Percentiles rank a stretch among this genome's conserved stretches.
Conservation (phyloP, 2,113 vertebrate species). For the Benitochromis conjunctus region DNA sequence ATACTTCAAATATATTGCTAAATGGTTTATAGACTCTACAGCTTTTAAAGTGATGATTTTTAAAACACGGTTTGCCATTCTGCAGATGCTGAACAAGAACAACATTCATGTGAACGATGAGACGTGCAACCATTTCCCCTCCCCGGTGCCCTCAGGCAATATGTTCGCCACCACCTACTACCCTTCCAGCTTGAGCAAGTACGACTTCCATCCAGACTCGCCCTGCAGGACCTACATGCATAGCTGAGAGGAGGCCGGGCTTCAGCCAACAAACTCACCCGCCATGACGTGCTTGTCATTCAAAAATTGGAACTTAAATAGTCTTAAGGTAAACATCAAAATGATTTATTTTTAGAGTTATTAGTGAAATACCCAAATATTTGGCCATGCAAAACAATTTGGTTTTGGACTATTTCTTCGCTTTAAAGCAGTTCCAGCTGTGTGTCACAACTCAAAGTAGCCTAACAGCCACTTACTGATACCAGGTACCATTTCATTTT, state of each 20-base stretch:
- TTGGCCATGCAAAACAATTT: background rate
- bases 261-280: background rate
- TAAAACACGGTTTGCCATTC: background rate
- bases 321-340: background rate
- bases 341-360: background rate
- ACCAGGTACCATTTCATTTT: background rate
- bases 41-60: background rate
- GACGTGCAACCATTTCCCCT: conserved; percentile 86
- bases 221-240: conserved; percentile 93
- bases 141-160: conserved; percentile 86
- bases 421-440: background rate
- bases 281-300: background rate
- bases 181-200: conserved; percentile 88
- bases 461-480: background rate
- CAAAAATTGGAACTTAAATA: background rate
- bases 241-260: conserved; percentile 77
- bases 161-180: conserved; percentile 96
- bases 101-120: conserved; percentile 90
- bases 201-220: conserved; percentile 87
- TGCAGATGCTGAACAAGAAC: conserved; percentile 94
- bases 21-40: background rate
- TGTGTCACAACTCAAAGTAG: background rate
- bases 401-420: background rate
- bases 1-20: background rate
- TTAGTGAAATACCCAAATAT: background rate